Base-by-base conservation (phyloP, 2,797 vertebrate genomes). In the Phoebastria nigripes region DNA sequence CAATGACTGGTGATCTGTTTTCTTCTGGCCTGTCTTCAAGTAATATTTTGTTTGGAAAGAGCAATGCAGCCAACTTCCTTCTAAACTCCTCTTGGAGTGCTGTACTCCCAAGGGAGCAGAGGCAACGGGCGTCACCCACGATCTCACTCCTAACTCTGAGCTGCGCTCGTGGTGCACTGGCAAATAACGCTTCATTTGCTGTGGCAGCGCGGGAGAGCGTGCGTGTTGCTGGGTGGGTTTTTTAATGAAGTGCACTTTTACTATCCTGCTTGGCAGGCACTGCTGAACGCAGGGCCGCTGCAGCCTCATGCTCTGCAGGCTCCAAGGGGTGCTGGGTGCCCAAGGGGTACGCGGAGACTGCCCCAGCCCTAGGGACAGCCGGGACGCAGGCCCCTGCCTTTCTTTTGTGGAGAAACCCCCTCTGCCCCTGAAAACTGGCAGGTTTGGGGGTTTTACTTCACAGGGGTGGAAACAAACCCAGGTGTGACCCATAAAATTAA, bases 201-300 rank as follows among this genome's bases (percentile, higher is more conserved):
- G 15, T 0, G 14, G 42, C 29, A 3, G 16, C 14, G 3, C 24
- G 0, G 59, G 7, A 21, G 26, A 8, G 20, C 5, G 11, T 6
- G 5, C 2, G 9, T 2, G n/a, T 8, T 12, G 18, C 39, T 4
- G 55, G 24, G 5, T 3, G 35, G 2, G 0, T 2, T 46, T 13
- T 46, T 25, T 4, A 12, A 11, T 7, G 2, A 26, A 3, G 5
- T 0, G 37, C 39, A 1, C 58, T 42, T 1, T 33, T 1, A 3
- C 63, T 3, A 0, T 6, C 5, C 46, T 3, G 37, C 76, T 9
- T 2, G 28, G 69, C 80, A 19, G n/a, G 29, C 25, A 2, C 22
- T 24, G 33, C 20, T 5, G 62, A 21, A 16, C 2, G 31, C 44
- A 7, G 35, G 31, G 41, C n/a, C 37, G 37, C 37, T 37, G 37